Percentiles rank a stretch among this genome's conserved stretches.
Conservation (phyloP, 2,113 vertebrate species). For the Azemiops feae region DNA sequence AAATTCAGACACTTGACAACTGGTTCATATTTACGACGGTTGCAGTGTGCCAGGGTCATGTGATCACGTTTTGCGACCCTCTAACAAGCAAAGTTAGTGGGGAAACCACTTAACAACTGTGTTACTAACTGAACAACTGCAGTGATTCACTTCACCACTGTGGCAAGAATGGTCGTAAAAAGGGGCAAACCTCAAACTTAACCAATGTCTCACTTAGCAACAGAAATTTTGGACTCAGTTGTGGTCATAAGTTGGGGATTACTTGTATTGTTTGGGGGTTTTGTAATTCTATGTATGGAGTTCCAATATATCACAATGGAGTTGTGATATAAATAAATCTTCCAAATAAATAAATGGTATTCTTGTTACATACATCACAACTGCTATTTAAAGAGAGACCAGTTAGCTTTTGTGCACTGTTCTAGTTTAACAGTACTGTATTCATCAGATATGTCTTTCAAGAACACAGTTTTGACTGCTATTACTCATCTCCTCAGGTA, state of each 20-base stretch:
- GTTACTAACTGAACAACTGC: not conserved
- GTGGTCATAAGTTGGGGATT: not conserved
- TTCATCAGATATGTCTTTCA: not conserved
- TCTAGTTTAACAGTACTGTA: not conserved
- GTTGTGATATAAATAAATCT: not conserved
- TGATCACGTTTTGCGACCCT: not conserved
- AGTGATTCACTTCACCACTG: not conserved
- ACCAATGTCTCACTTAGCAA: not conserved
- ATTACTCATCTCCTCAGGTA: not conserved
- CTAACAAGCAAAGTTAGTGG: not conserved
- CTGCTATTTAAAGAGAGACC: not conserved
- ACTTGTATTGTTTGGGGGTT: not conserved
- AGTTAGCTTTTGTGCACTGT: not conserved
- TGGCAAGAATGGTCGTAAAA: not conserved
- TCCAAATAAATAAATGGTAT: not conserved
- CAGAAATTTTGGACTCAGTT: not conserved
- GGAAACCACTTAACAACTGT: not conserved
- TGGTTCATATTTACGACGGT: not conserved
- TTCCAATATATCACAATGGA: not conserved
- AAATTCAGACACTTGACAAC: not conserved
- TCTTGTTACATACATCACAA: not conserved
- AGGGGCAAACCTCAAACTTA: not conserved
- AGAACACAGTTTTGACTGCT: not conserved
- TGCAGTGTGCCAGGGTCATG: not conserved
- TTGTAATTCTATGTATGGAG: not conserved